Base-by-base conservation (phyloP, 2,888 invertebrate species). In the Phyllotreta cruciferae region DNA sequence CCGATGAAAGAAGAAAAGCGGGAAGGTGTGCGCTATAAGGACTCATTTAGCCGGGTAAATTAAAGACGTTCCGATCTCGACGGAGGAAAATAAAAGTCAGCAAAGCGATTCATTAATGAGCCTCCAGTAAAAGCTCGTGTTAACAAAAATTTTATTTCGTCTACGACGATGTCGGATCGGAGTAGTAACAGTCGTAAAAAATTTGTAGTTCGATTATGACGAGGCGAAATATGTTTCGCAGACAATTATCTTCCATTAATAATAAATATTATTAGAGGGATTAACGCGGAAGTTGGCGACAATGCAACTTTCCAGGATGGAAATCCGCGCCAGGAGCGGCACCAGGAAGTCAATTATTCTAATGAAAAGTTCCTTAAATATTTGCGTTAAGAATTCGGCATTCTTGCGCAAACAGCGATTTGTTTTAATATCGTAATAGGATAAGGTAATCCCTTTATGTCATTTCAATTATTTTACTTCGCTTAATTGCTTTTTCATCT, bases 221-320 rank as follows among this genome's bases (percentile, higher is more conserved):
- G 11, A n/a, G 36, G 35, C 36, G 56, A 47, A 62, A 63, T 62
- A 62, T 63, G 68, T 69, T 70, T 62, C 68, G 64, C 55, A 64
- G 67, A 68, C 71, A 73, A 71, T 74, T 70, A 72, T 67, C 69
- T 69, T 72, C 73, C 73, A 78, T 78, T 76, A 77, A 77, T 77
- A 75, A 76, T 56, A 56, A 47, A 47, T 24, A 56, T 9, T 45
- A 55, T 54, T 77, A 77, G 71, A 74, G 74, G 72, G 75, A 77
- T 78, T 78, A 76, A 73, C 72, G 71, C 73, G 75, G 72, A 74
- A 77, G 75, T 77, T 76, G 76, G 76, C 77, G 77, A 77, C 73
- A 74, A 70, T 71, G 64, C 60, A 64, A 67, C 60, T n/a, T 42
- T 62, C 53, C 52, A 49, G 62, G 60, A 55, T 53, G 58, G 61